Evolutionary conservation across 1,140 invertebrate genomes (phyloP).

Genomic region (Hylaeus volcanicus): DNA sequence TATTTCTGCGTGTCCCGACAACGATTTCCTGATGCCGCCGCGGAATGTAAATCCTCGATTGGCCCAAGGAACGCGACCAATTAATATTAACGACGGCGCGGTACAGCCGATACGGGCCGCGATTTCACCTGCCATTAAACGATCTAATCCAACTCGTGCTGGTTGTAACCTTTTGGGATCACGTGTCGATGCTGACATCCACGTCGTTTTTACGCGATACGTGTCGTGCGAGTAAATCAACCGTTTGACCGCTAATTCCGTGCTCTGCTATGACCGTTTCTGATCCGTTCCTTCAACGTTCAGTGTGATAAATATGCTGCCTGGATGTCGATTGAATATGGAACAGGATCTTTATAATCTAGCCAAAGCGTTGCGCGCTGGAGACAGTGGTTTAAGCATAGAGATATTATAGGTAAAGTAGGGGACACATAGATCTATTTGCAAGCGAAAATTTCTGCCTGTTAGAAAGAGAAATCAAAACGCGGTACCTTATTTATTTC

Average conservation of each 20-base stretch:
- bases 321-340: not conserved
- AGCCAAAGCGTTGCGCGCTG: too few species aligned
- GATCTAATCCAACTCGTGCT: slow-evolving; percentile 52
- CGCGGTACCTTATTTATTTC: too few species aligned
- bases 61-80: slow-evolving; percentile 34
- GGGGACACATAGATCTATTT: too few species aligned
- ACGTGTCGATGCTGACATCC: slow-evolving; percentile 28
- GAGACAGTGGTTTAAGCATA: too few species aligned
- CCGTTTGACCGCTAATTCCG: slow-evolving; percentile 40
- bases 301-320: not conserved
- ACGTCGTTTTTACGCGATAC: slow-evolving; percentile 27
- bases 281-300: not conserved
- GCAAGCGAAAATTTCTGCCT: too few species aligned
- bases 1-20: slow-evolving; percentile 59
- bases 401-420: too few species aligned
- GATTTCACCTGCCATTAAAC: slow-evolving; percentile 52
- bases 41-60: slow-evolving; percentile 59
- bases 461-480: too few species aligned
- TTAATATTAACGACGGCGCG: slow-evolving; percentile 62
- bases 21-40: slow-evolving; percentile 56
- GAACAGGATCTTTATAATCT: too few species aligned
- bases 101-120: slow-evolving; percentile 26
- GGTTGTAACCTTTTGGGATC: slow-evolving; percentile 49
- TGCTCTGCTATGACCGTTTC: not conserved
- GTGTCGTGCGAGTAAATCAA: slow-evolving; percentile 54